Evolutionary conservation across 2,113 vertebrate species (phyloP).

Genomic region (Elgaria multicarinata): DNA sequence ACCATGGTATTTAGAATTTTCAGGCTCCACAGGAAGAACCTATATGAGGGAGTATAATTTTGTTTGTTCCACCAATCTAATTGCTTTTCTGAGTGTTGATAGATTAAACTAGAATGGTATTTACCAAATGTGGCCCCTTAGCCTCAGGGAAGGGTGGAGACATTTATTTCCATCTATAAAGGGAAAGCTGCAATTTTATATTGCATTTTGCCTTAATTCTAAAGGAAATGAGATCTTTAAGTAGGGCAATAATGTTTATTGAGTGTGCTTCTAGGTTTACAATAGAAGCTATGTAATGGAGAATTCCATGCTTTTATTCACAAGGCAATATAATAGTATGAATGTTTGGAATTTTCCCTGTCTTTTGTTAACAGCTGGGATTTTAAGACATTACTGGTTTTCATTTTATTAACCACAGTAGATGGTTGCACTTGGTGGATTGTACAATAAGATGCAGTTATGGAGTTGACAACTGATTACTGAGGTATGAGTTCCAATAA

Average conservation of each 20-base stretch:
- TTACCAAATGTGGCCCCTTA: background rate
- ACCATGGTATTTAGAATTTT: background rate
- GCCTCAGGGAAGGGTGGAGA: background rate
- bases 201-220: constrained; percentile 10
- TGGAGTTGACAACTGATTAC: background rate
- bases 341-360: background rate
- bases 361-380: background rate
- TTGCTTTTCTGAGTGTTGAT: background rate
- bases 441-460: background rate
- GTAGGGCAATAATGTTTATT: constrained; percentile 14
- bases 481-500: background rate
- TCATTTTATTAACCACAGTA: background rate
- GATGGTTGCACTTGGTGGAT: background rate
- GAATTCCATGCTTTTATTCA: background rate
- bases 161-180: constrained; percentile 17
- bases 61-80: constrained; percentile 2
- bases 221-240: constrained; percentile 9
- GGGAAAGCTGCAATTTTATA: background rate
- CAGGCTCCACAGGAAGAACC: background rate
- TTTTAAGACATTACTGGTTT: constrained; percentile 2
- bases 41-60: background rate
- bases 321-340: background rate
- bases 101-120: background rate
- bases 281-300: background rate
- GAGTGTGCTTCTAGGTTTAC: background rate